phyloP scores from a whole-genome alignment of 2,797 vertebrate genomes.

The Syngnathus acus region DNA sequence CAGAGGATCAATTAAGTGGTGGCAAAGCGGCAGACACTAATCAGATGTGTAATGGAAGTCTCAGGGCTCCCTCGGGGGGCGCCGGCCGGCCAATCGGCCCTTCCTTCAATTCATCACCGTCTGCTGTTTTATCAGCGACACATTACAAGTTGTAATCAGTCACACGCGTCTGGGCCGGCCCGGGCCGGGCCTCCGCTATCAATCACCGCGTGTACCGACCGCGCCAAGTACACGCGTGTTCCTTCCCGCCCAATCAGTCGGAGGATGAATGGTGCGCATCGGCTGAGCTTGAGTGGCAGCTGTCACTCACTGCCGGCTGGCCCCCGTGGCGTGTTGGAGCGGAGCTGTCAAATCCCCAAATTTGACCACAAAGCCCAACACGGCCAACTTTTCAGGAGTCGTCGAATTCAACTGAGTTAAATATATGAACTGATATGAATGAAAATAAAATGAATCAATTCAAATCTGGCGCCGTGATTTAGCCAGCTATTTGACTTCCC shows the following conservation, averaged over 20 bases:
- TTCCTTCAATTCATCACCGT: constrained; percentile 55
- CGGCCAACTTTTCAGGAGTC: neutral
- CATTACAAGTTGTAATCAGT: constrained; percentile 62
- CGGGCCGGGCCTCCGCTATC: neutral
- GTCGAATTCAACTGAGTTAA: neutral
- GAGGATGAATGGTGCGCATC: neutral
- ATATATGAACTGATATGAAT: neutral
- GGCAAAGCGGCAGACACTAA: constrained; percentile 45
- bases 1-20: constrained; percentile 62
- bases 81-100: neutral
- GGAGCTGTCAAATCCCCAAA: neutral
- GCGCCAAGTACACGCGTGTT: neutral
- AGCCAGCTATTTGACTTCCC: too few relatives aligned
- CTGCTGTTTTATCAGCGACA: constrained; percentile 54
- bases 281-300: neutral
- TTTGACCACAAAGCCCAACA: neutral
- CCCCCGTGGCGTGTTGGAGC: too few relatives aligned
- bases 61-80: constrained; percentile 39
- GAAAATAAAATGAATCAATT: too few relatives aligned
- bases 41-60: constrained; percentile 54
- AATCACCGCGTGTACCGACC: neutral
- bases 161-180: constrained; percentile 20
- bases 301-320: neutral
- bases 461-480: too few relatives aligned
- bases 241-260: neutral